phyloP scores from a whole-genome alignment of 2,888 invertebrate species.

The Drosophila barbarae region DNA sequence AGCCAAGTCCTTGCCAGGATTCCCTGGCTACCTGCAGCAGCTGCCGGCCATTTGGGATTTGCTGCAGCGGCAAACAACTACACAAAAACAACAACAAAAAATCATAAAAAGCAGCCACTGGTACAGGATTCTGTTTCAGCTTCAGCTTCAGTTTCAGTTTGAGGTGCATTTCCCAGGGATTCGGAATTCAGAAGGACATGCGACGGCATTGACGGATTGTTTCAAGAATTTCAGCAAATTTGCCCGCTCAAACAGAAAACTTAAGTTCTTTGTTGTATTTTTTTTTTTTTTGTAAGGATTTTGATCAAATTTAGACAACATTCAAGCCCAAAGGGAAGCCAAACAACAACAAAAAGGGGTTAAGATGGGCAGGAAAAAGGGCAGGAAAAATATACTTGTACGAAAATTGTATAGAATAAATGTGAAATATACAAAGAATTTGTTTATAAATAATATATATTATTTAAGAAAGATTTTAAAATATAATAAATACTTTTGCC shows the following conservation, averaged over 20 bases:
- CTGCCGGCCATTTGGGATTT: slow-evolving; percentile 36
- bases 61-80: slow-evolving; percentile 19
- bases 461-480: neutral
- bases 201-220: slow-evolving; percentile 37
- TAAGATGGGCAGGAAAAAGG: neutral
- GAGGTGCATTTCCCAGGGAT: slow-evolving; percentile 13
- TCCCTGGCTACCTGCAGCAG: slow-evolving; percentile 31
- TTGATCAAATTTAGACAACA: slow-evolving; percentile 38
- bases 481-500: neutral
- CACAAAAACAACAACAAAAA: neutral
- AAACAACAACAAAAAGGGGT: neutral
- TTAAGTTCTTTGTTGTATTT: slow-evolving; percentile 6
- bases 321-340: slow-evolving; percentile 2
- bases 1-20: slow-evolving; percentile 25
- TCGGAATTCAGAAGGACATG: slow-evolving; percentile 21
- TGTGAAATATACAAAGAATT: neutral
- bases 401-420: neutral
- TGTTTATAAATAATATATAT: neutral
- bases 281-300: slow-evolving; percentile 5
- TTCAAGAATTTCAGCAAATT: slow-evolving; percentile 38
- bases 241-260: slow-evolving; percentile 31
- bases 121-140: slow-evolving; percentile 12
- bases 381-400: neutral
- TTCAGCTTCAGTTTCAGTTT: slow-evolving; percentile 5
- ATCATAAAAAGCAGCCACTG: slow-evolving; percentile 14